Base-by-base conservation (phyloP, 2,888 invertebrate species). In the Tineola bisselliella region DNA sequence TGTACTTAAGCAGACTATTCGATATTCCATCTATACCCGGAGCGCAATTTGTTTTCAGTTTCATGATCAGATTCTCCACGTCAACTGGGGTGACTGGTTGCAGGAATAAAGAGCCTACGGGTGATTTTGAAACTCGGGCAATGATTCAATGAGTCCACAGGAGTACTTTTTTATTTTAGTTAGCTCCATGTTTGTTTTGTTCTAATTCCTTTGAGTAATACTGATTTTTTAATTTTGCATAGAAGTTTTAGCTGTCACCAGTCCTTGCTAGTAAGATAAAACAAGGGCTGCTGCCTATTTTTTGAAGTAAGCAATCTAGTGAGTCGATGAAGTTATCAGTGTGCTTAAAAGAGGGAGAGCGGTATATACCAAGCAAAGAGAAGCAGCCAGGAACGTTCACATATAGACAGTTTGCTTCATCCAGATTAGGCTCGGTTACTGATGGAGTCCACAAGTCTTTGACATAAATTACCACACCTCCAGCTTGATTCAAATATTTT, bases 401-500 rank as follows among this genome's bases (percentile, higher is more conserved):
- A 8, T 11, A 59, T 33, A 66, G n/a, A 61, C 65, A 66, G 57
- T 64, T 60, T 0, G 62, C 62, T 1, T 66, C 65, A 0, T 33
- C 17, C 19, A 63, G 43, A 8, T 15, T 11, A 2, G 64, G 63
- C 31, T 67, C 67, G 0, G 44, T 18, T 1, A 63, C 63, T 25
- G 13, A 38, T 6, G 62, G 61, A 11, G 48, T 61, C 60, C 63
- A 61, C 3, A 44, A 13, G 11, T 61, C 43, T 17, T 60, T 62
- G 0, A 65, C 44, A 31, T 65, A 64, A 0, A 56, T 56, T 8
- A 64, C 64, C 0, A 66, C 63, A 6, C 64, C 64, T 25, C 65
- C 63, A n/a, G 61, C 56, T 60, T 63, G 60, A 25, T 66, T 65
- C 10, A 63, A 58, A 15, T 18, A 31, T 19, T 62, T 62, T 11